A percentile compares a stretch with the other conserved stretches of the same genome.
phyloP scores from a whole-genome alignment of 2,888 invertebrate species.

The Eupithecia insigniata region DNA sequence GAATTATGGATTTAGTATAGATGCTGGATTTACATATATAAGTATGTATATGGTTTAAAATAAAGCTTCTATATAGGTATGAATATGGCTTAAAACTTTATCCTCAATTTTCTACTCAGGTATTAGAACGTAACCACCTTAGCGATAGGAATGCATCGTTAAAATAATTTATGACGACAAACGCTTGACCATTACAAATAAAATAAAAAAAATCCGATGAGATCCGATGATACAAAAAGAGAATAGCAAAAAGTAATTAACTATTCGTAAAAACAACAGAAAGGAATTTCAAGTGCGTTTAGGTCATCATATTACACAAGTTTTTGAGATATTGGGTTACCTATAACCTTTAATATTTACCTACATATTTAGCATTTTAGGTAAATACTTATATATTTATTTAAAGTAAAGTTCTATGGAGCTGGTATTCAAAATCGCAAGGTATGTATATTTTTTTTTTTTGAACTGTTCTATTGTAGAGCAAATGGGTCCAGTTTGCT shows the following conservation, averaged over 20 bases:
- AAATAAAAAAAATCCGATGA: background rate
- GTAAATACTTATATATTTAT: background rate
- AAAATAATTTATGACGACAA: background rate
- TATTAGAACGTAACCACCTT: background rate
- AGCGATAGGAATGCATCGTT: background rate
- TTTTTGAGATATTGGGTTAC: constrained; percentile 20
- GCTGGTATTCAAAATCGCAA: background rate
- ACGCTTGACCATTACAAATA: no score
- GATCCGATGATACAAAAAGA: background rate
- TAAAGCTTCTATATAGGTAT: background rate
- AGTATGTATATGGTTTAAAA: background rate
- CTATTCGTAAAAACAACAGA: constrained; percentile 16
- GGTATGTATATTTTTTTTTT: background rate
- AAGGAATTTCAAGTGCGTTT: constrained; percentile 40
- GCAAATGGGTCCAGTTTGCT: background rate
- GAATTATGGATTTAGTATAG: background rate
- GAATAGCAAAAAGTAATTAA: background rate
- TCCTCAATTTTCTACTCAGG: background rate
- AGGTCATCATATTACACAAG: constrained; percentile 39
- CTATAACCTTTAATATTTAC: constrained; percentile 25
- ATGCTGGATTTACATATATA: background rate
- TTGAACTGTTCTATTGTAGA: background rate
- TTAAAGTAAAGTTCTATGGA: background rate
- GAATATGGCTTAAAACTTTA: background rate
- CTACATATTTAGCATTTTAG: background rate